A percentile compares a stretch with the other conserved stretches of the same genome.
Evolutionary conservation across 2,113 vertebrate genomes (phyloP).

Genomic region (Varanus komodoensis): DNA sequence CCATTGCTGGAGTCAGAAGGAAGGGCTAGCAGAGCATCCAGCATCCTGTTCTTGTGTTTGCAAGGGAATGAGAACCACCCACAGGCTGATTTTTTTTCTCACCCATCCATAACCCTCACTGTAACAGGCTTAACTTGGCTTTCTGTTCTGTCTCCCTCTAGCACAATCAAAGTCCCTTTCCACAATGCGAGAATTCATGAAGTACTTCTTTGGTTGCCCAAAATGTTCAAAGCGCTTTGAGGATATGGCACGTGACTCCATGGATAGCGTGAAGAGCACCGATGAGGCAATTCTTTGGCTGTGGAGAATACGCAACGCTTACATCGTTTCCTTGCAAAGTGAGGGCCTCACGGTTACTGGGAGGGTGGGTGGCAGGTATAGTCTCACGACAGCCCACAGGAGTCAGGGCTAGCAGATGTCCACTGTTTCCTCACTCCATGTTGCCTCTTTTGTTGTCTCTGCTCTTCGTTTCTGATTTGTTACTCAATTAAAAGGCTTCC

Average conservation of each 20-base stretch:
- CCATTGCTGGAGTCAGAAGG: background rate
- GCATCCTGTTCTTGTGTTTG: background rate
- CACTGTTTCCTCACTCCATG: background rate
- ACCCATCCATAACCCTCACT: too few relatives aligned
- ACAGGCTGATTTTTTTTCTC: background rate
- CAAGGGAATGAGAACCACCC: background rate
- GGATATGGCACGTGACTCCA: conserved; percentile 82
- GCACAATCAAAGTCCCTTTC: conserved; percentile 83
- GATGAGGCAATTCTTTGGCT: conserved; percentile 82
- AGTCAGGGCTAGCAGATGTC: background rate
- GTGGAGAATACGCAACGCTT: conserved; percentile 88
- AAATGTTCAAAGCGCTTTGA: conserved; percentile 87
- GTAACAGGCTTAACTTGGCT: background rate
- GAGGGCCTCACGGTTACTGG: background rate
- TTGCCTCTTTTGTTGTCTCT: too few relatives aligned
- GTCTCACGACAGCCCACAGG: background rate
- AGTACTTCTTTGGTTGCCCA: conserved; percentile 87
- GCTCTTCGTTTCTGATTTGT: too few relatives aligned
- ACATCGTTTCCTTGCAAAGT: conserved; percentile 80
- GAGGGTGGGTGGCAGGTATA: background rate
- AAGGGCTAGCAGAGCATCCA: background rate
- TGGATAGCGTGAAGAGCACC: conserved; percentile 69
- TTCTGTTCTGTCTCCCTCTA: conserved; percentile 44
- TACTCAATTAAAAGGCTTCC: too few relatives aligned
- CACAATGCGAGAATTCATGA: conserved; percentile 83